Evolutionary conservation across 2,888 invertebrate species (phyloP).

Genomic region (Cosmorhoe ocellata): DNA sequence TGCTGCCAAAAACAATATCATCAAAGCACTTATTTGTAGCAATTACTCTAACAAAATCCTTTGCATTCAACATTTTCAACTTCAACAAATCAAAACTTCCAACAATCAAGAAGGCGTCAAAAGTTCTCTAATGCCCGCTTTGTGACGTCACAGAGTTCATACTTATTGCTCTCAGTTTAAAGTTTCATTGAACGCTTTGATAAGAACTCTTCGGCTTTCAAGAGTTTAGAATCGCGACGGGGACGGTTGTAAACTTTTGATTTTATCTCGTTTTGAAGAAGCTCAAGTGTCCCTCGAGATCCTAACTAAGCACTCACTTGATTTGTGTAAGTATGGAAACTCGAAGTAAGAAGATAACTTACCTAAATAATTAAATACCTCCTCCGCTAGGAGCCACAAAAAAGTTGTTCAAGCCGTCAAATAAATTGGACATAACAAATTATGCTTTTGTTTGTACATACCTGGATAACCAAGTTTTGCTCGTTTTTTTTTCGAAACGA

Average conservation of each 20-base stretch:
- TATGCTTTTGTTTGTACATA: too few relatives aligned
- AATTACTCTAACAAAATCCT: constrained; percentile 14
- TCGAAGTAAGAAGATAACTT: too few relatives aligned
- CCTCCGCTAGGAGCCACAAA: too few relatives aligned
- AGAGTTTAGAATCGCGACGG: constrained; percentile 22
- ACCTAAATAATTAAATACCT: too few relatives aligned
- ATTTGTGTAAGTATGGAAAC: not conserved
- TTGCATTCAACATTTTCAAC: not conserved
- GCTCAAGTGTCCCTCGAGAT: constrained; percentile 5
- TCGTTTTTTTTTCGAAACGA: too few relatives aligned
- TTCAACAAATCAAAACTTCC: constrained; percentile 40
- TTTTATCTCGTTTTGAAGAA: constrained; percentile 8
- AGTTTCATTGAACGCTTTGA: constrained; percentile 34
- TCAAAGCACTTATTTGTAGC: constrained; percentile 2
- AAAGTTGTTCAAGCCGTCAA: too few relatives aligned
- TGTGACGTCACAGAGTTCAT: constrained; percentile 52
- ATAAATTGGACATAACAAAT: too few relatives aligned
- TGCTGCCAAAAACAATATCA: too few relatives aligned
- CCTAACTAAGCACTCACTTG: not conserved
- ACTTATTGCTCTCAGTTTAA: constrained; percentile 51
- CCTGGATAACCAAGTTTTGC: too few relatives aligned
- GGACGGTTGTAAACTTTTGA: constrained; percentile 14
- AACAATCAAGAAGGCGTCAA: constrained; percentile 45
- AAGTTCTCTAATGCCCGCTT: constrained; percentile 59
- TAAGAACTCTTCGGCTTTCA: constrained; percentile 28